Base-by-base conservation (phyloP, 2,888 invertebrate genomes). In the Hipparchia semele region DNA sequence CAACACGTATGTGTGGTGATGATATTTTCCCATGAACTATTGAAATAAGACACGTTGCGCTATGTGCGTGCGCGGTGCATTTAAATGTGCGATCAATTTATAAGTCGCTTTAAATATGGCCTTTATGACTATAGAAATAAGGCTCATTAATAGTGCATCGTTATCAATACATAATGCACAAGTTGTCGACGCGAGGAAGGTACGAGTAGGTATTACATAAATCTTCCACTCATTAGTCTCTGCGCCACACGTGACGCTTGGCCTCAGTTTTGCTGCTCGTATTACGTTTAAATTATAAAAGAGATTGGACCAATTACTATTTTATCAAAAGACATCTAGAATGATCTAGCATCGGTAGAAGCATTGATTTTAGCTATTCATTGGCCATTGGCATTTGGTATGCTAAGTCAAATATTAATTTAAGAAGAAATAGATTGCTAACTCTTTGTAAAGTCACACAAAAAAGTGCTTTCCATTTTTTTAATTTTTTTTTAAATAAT, bases 171-270 rank as follows among this genome's bases (percentile, higher is more conserved):
- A 68, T 68, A 61, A 69, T 61, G 69, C 69, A 69, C 61, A 60
- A 54, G 53, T 64, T 66, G 68, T 66, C 71, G 68, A 68, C 53
- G 56, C 58, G 58, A 53, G 53, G 13, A 49, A 49, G 53, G 13
- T 39, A 39, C 39, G 39, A 39, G 39, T 9, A 60, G 33, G 60
- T 72, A 74, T 76, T 73, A 76, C 72, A 76, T 76, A 76, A 74
- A 76, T 74, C 76, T 76, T 76, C 74, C 73, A 74, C 73, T 74
- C 73, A 73, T 76, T 74, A 76, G 74, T 68, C 58, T 58, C 45
- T 61, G 53, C n/a, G 53, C n/a, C 53, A 73, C 73, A 70, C 72
- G 73, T 73, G 72, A 73, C 70, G 12, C 23, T 70, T 49, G 73
- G 71, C 73, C 68, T 68, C 58, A 68, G 62, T 51, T 53, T n/a